Conservation (phyloP, 1,140 invertebrate genomes). For the Drosophila triauraria region DNA sequence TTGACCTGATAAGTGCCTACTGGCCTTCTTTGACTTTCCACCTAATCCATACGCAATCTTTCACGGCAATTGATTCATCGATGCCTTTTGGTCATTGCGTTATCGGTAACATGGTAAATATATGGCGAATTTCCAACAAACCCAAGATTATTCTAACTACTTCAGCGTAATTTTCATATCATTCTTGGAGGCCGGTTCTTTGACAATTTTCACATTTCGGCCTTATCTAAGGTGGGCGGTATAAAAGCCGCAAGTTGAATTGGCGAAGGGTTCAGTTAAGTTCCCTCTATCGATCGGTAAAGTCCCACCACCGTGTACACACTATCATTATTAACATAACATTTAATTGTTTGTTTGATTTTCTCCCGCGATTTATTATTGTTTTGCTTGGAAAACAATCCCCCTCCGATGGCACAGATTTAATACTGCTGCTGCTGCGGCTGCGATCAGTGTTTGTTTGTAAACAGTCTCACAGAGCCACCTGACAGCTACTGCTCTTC, state of each 20-base stretch:
- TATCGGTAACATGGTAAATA: conserved; percentile 45
- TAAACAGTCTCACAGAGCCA: conserved; percentile 33
- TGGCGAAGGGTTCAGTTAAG: conserved; percentile 13
- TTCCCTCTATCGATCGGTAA: conserved; percentile 18
- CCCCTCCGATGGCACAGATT: conserved; percentile 1
- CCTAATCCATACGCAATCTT: conserved; percentile 53
- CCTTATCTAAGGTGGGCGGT: conserved; percentile 29
- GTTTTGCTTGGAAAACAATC: conserved; percentile 13
- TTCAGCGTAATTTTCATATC: conserved; percentile 57
- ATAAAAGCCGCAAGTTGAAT: conserved; percentile 21
- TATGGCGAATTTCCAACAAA: conserved; percentile 43
- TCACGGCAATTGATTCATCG: conserved; percentile 64
- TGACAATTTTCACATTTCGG: conserved; percentile 5
- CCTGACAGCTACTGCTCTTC: conserved; percentile 23
- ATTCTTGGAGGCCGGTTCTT: not conserved
- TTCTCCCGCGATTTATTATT: conserved; percentile 2
- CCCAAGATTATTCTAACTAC: conserved; percentile 48
- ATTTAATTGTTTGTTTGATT: conserved; percentile 15
- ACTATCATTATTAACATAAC: conserved; percentile 1
- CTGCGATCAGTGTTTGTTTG: conserved; percentile 32
- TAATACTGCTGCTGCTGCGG: not conserved
- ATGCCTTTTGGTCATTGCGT: conserved; percentile 16
- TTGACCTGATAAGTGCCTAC: conserved; percentile 26
- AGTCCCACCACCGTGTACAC: not conserved
- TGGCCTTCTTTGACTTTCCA: conserved; percentile 25